Conservation (phyloP, 2,113 vertebrate genomes). For the Oncorhynchus mykiss region DNA sequence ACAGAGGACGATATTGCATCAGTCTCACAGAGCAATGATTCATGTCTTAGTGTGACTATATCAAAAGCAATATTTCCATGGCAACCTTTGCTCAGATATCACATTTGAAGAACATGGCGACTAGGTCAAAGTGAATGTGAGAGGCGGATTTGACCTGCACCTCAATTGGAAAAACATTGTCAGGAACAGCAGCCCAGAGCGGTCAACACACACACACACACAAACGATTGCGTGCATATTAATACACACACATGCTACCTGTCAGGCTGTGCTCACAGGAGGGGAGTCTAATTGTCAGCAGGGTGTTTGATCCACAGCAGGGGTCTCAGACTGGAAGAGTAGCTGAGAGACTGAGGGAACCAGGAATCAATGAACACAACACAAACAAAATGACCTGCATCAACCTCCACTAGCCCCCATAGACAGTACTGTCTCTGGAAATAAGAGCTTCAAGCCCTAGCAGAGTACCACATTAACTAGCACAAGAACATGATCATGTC, state of each 20-base stretch:
- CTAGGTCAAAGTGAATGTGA: conserved; percentile 11
- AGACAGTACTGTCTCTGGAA: neutral
- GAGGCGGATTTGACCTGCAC: neutral
- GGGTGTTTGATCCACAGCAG: too few relatives aligned
- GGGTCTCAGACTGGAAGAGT: conserved; percentile 10
- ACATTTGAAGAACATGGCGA: conserved; percentile 1
- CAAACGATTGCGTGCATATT: too few relatives aligned
- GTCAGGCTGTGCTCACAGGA: too few relatives aligned
- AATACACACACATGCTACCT: conserved; percentile 16
- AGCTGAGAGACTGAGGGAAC: conserved; percentile 32
- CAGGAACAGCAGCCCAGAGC: neutral
- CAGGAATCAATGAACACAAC: conserved; percentile 53
- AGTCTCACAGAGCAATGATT: neutral
- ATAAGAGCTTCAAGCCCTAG: conserved; percentile 9
- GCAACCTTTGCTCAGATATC: conserved; percentile 25
- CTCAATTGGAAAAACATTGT: neutral
- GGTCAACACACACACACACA: conserved; percentile 3
- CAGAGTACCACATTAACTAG: neutral
- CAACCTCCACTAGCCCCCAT: conserved; percentile 44
- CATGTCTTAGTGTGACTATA: neutral
- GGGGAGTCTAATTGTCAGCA: too few relatives aligned
- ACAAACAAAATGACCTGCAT: conserved; percentile 29
- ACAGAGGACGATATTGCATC: neutral
- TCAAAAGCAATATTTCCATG: conserved; percentile 16
- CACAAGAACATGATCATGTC: too few relatives aligned